Percentiles rank a stretch among this genome's conserved stretches.
Evolutionary conservation across 1,140 invertebrate species (phyloP).

Genomic region (Aphelenchoides besseyi): DNA sequence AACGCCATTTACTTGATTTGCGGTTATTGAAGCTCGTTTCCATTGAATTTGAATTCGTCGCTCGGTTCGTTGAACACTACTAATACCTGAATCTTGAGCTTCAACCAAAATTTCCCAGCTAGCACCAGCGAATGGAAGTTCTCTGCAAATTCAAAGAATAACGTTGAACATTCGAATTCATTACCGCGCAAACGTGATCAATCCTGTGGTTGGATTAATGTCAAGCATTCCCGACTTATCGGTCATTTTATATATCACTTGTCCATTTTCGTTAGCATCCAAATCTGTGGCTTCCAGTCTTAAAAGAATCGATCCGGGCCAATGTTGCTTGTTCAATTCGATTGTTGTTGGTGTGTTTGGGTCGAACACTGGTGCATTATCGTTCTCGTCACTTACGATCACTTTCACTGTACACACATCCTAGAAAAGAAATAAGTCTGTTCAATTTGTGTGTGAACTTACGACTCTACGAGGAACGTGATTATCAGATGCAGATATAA

Average conservation of each 20-base stretch:
- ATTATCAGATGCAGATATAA: conserved; percentile 46
- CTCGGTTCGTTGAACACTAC: conserved; percentile 21
- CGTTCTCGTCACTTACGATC: conserved; percentile 32
- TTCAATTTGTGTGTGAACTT: conserved; percentile 11
- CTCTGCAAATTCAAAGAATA: conserved; percentile 28
- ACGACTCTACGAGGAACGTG: conserved; percentile 37
- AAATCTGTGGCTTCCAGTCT: conserved; percentile 34
- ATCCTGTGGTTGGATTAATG: conserved; percentile 34
- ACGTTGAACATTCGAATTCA: conserved; percentile 20
- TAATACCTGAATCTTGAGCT: conserved; percentile 31
- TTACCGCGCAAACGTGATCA: conserved; percentile 47
- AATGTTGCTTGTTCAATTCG: conserved; percentile 6
- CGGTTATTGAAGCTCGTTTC: conserved; percentile 32
- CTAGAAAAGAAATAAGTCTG: conserved; percentile 15
- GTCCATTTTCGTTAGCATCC: conserved; percentile 37
- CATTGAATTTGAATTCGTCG: conserved; percentile 32
- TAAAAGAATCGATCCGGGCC: conserved; percentile 23
- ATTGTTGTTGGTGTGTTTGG: conserved; percentile 10
- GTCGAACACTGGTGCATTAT: conserved; percentile 34
- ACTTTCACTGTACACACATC: conserved; percentile 42
- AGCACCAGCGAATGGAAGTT: conserved; percentile 25
- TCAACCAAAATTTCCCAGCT: conserved; percentile 22
- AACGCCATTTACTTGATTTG: background rate
- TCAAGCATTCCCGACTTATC: conserved; percentile 40
- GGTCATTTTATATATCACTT: conserved; percentile 27